Evolutionary conservation across 2,888 invertebrate species (phyloP), one percentile per base, ranked within the genome.

Genomic region (Leucophenga montana): DNA sequence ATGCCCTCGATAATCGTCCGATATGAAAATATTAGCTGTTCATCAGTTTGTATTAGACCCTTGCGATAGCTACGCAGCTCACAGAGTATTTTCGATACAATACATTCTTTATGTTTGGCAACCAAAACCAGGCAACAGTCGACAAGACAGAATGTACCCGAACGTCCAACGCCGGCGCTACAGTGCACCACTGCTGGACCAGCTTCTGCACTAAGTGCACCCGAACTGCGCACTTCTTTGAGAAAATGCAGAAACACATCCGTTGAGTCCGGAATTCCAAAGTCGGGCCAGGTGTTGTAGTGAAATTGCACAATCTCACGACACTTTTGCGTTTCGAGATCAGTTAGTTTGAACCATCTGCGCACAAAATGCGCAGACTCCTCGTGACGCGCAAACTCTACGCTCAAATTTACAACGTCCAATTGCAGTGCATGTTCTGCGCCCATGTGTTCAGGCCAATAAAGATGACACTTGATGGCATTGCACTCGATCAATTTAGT

Each of bases 251-350:
- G 90, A 89, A 96, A 98, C 16, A 95, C 94, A 48, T 92, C 92
- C 0, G 97, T 97, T 57, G 95, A 95, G 78, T 94, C 92, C 1
- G 98, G 98, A 73, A 97, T 96, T 9, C 97, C 97, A 88, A 98
- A 98, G 90, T 98, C 98, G 1, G 98, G 98, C 98, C 98, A 98
- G 46, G 96, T 96, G 20, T 94, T 96, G 87, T 97, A 98, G 89
- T 98, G 97, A 89, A 95, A 98, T 88, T 98, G 98, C 75, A 95
- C 90, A 73, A 97, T 92, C 79, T 94, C 93, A 69, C 96, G 92
- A 73, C 91, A 92, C 74, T 93, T 92, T 5, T 91, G 90, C 46
- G 92, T 94, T 85, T 93, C 92, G 70, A 91, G 88, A 85, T 96
- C 94, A 69, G 92, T 93, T 85, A 97, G 89, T 88, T 92, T 94